Conservation (phyloP, 2,888 invertebrate species). For the Lordiphosa fenestrarum region DNA sequence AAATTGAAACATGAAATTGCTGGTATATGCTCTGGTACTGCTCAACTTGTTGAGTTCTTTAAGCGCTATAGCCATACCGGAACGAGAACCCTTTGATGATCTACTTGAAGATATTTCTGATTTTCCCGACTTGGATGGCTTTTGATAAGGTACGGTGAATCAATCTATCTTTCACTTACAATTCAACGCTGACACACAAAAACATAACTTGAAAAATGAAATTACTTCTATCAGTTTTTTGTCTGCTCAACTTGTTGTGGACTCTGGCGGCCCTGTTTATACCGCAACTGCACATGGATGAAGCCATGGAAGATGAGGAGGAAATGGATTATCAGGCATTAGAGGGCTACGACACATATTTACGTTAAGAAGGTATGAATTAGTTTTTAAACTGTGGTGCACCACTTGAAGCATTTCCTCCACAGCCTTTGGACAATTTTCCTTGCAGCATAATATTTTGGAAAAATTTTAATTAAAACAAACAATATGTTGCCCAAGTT, state of each 20-base stretch:
- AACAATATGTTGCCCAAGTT: conserved; percentile 38
- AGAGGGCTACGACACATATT: too few relatives aligned
- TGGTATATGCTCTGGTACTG: not conserved
- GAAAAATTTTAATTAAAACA: conserved; percentile 48
- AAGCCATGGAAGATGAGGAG: too few relatives aligned
- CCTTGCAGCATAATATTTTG: conserved; percentile 11
- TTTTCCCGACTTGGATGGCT: not conserved
- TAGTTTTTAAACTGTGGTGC: not conserved
- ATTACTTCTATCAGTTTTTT: too few relatives aligned
- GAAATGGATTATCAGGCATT: too few relatives aligned
- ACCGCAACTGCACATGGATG: too few relatives aligned
- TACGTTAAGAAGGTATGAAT: not conserved
- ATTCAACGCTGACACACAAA: not conserved
- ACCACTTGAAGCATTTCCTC: not conserved
- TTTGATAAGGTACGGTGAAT: not conserved
- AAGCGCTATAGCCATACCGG: not conserved
- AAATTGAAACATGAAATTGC: not conserved
- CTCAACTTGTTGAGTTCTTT: not conserved
- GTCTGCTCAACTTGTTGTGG: too few relatives aligned
- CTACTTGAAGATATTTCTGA: not conserved
- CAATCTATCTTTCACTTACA: not conserved
- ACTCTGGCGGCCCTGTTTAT: too few relatives aligned
- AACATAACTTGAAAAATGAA: too few relatives aligned
- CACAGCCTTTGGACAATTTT: not conserved
- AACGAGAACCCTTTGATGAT: not conserved